Base-by-base conservation (phyloP, 2,888 invertebrate genomes). In the Rotaria sp. region DNA sequence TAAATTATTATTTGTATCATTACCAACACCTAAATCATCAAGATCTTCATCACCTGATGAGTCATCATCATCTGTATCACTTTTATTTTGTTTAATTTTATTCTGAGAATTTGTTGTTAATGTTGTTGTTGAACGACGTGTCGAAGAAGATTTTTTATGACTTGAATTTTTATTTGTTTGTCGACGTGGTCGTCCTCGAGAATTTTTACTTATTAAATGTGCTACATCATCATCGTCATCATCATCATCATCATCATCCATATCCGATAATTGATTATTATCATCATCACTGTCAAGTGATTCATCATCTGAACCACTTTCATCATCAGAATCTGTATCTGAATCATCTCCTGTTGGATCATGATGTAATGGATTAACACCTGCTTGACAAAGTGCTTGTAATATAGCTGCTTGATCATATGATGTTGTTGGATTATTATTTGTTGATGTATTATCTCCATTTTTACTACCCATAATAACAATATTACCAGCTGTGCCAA, bases 321-420 rank as follows among this genome's bases (percentile, higher is more conserved):
- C 75, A 75, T 75, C 75, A 41, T 38, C 41, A 18, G 75, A 75
- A 45, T 75, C 75, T 26, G 75, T 41, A 45, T 75, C 75, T 11
- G 75, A 75, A 75, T 75, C 75, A 41, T 75, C 41, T 26, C 38
- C 45, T 13, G 75, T n/a, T 26, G 67, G 67, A 67, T 67, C 67
- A 67, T 67, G 67, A 18, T 67, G 67, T 30, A 41, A 26, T 75
- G 75, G 75, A 75, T 75, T 75, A 41, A 75, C 75, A 41, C 75
- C 75, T 26, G 75, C 75, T 75, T 41, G 45, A 75, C 41, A 38
- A 8, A 75, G 45, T 75, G 75, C 75, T 26, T 75, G 38, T 45
- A 75, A 75, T 11, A 75, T 75, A 41, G 75, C 45, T 75, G 75
- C 75, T 45, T 75, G 75, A 41, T 75, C 26, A 75, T 41, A 75